phyloP scores from a whole-genome alignment of 2,113 vertebrate genomes.

The Cyrtonyx montezumae region DNA sequence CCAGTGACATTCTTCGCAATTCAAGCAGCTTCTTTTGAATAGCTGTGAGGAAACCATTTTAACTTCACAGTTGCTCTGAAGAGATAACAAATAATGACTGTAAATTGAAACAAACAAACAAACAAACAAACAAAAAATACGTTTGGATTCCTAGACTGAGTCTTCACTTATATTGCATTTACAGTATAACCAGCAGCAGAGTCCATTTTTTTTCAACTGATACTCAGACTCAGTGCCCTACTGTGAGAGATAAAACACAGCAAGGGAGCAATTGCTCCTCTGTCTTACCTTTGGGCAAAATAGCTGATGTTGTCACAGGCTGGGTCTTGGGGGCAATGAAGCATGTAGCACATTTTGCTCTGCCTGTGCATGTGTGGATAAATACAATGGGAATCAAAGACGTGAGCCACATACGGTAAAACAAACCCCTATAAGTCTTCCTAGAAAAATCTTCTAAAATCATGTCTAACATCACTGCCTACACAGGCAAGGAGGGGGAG shows the following conservation, averaged over 20 bases:
- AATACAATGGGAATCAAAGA: rapidly evolving
- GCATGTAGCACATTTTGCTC: background rate
- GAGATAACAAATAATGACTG: constrained; percentile 34
- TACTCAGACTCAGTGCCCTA: background rate
- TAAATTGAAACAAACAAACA: background rate
- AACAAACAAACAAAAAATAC: background rate
- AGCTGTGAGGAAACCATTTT: background rate
- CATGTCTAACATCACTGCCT: background rate
- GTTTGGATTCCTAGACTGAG: background rate
- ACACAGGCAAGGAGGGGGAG: rapidly evolving
- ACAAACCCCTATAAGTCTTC: background rate
- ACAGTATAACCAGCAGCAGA: rapidly evolving
- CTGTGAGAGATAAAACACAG: background rate
- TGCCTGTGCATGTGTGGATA: background rate
- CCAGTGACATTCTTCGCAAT: constrained; percentile 9
- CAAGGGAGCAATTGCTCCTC: background rate
- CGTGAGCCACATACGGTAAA: background rate
- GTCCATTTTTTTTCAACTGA: background rate
- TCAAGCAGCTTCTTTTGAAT: constrained; percentile 44
- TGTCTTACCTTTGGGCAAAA: background rate
- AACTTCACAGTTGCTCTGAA: constrained; percentile 7
- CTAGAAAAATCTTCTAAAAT: background rate
- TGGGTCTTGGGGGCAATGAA: background rate
- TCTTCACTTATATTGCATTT: background rate
- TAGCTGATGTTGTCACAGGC: background rate